phyloP scores from a whole-genome alignment of 1,140 invertebrate species.

The Doryteuthis pealeii region DNA sequence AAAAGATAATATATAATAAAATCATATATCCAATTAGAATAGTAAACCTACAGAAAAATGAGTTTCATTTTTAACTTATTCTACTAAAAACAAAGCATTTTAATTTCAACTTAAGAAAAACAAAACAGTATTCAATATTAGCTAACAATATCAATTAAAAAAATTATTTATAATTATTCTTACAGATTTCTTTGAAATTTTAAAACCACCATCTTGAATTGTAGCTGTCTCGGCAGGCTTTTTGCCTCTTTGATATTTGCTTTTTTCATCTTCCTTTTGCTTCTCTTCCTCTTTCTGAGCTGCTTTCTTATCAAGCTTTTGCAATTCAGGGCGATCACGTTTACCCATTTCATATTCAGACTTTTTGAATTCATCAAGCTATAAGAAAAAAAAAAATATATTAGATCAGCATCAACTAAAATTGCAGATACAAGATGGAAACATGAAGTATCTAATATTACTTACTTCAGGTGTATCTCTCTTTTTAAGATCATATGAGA shows the following conservation, averaged over 20 bases:
- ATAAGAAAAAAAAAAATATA: constrained; percentile 7
- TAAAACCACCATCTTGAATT: constrained; percentile 38
- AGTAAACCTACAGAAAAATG: too few relatives aligned
- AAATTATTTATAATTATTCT: too few relatives aligned
- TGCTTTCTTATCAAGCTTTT: constrained; percentile 33
- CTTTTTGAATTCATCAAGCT: constrained; percentile 35
- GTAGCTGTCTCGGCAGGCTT: constrained; percentile 35
- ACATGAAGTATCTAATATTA: too few relatives aligned
- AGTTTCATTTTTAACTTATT: too few relatives aligned
- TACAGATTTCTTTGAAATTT: constrained; percentile 51
- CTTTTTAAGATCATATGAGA: constrained; percentile 23
- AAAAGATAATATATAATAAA: too few relatives aligned
- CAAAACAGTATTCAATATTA: too few relatives aligned
- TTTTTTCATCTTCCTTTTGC: constrained; percentile 36
- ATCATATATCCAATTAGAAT: too few relatives aligned
- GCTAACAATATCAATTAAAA: too few relatives aligned
- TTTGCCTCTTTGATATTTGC: constrained; percentile 31
- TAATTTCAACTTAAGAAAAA: too few relatives aligned
- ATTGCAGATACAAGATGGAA: not conserved
- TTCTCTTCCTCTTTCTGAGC: constrained; percentile 30
- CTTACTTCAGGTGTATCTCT: constrained; percentile 39
- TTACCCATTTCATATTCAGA: constrained; percentile 25
- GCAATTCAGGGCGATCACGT: constrained; percentile 31
- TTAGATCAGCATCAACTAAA: too few relatives aligned
- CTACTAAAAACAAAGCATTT: too few relatives aligned